Percentiles rank a stretch among this genome's conserved stretches.
These are phyloP conservation scores for Cyprinella venusta DNA, from an alignment of 2,797 vertebrate species.

Conservation along the genomic window DNA sequence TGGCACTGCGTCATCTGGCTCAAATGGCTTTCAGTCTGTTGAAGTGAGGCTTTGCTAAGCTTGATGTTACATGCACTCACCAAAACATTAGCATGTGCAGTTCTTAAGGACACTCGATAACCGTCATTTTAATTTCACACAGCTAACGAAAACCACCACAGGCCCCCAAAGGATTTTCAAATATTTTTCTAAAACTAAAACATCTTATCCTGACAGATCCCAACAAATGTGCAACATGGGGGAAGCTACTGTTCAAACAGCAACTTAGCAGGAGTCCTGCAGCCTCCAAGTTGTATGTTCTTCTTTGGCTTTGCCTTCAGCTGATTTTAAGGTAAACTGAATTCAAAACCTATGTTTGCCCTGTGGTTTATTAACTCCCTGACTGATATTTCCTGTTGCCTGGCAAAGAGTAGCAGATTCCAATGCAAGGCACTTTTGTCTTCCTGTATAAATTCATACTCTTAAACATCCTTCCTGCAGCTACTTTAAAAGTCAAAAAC, in stretches of 20 bases:
- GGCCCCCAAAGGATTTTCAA: conserved; percentile 11
- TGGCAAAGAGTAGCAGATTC: conserved; percentile 72
- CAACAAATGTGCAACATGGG: conserved; percentile 36
- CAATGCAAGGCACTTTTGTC: conserved; percentile 76
- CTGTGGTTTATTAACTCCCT: conserved; percentile 48
- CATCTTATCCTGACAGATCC: conserved; percentile 5
- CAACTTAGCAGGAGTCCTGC: conserved; percentile 24
- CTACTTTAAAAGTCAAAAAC: conserved; percentile 12
- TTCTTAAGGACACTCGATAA: conserved; percentile 38
- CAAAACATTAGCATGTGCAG: conserved; percentile 53
- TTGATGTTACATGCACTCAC: conserved; percentile 63
- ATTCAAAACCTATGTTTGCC: conserved; percentile 13
- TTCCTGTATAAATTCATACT: conserved; percentile 76
- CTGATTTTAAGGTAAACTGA: neutral
- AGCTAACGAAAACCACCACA: conserved; percentile 25
- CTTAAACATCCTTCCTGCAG: conserved; percentile 64
- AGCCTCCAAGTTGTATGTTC: conserved; percentile 7
- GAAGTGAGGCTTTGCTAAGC: conserved; percentile 66
- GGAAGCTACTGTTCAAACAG: conserved; percentile 29
- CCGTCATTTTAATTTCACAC: conserved; percentile 45
- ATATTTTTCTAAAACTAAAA: conserved; percentile 12
- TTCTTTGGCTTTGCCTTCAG: conserved; percentile 9
- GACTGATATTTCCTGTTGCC: conserved; percentile 82
- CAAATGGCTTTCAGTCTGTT: conserved; percentile 65
- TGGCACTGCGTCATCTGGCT: conserved; percentile 54